A percentile compares a stretch with the other conserved stretches of the same genome.
Evolutionary conservation across 2,888 invertebrate genomes (phyloP).

Genomic region (Drosophila pseudotalamancana): DNA sequence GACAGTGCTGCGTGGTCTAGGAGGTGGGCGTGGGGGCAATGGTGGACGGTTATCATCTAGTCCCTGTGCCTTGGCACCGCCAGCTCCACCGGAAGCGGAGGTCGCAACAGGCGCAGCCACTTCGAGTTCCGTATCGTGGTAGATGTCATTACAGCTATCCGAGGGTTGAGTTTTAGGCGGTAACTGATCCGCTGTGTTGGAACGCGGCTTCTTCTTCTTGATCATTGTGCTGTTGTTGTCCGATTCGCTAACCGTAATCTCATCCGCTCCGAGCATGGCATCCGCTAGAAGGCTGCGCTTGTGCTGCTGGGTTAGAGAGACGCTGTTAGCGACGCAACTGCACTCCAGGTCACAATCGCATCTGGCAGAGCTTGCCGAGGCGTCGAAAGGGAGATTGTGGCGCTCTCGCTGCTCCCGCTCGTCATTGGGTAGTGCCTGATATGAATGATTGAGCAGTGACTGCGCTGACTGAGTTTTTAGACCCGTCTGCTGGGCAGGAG

Average conservation of each 20-base stretch:
- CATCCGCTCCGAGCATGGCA: conserved; percentile 80
- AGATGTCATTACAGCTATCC: conserved; percentile 68
- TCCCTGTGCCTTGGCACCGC: conserved; percentile 53
- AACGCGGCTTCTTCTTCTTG: conserved; percentile 70
- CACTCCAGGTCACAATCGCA: conserved; percentile 81
- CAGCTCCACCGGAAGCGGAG: conserved; percentile 39
- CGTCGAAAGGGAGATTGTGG: conserved; percentile 56
- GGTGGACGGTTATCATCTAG: conserved; percentile 83
- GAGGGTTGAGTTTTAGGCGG: conserved; percentile 54
- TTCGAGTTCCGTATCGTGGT: conserved; percentile 68
- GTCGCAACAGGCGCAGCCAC: conserved; percentile 27
- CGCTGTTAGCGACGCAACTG: conserved; percentile 56
- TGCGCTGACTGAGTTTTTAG: conserved; percentile 74
- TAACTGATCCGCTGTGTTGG: conserved; percentile 35
- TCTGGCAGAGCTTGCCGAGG: conserved; percentile 54
- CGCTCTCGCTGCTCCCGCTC: conserved; percentile 52
- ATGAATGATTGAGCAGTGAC: conserved; percentile 80
- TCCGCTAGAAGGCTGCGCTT: conserved; percentile 62
- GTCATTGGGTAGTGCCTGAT: conserved; percentile 78
- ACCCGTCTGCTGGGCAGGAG: conserved; percentile 50
- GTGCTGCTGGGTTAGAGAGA: conserved; percentile 36
- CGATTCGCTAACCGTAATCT: conserved; percentile 81
- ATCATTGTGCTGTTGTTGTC: conserved; percentile 82
- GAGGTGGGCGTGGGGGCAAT: conserved; percentile 83
- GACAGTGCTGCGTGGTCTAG: conserved; percentile 68